Base-by-base conservation (phyloP, 2,113 vertebrate species). In the Choloepus hoffmanni region DNA sequence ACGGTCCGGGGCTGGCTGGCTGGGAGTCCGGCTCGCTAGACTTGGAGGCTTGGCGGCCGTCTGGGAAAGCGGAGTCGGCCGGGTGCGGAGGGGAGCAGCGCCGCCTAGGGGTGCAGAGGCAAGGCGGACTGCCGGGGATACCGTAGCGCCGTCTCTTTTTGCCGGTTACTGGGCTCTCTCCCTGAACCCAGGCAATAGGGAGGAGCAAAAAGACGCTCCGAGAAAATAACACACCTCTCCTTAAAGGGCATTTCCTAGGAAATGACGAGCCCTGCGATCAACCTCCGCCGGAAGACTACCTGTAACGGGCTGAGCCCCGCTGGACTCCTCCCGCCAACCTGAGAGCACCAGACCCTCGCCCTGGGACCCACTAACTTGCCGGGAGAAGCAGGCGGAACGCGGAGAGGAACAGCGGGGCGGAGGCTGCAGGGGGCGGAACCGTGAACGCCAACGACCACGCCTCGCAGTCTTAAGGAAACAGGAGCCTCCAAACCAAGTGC, bases 101-200 rank as follows among this genome's bases (percentile, higher is more conserved):
- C 97, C 98, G 97, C 97, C 93, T 97, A 97, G 94, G 79, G 97
- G 95, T 83, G 81, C 23, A 43, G 53, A 23, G 40, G 4, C n/a
- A 21, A 14, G 63, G 36, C 0, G 3, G 65, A 36, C 14, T 0
- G 65, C 78, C 65, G 0, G 1, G 7, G 62, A 9, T 0, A 4
- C 4, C 13, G 60, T 21, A 16, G 65, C 8, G 18, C 65, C 0
- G 2, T 16, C 78, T 43, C 73, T 5, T 0, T 5, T 3, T 21
- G 4, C 53, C 0, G n/a, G 16, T 0, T 0, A 21, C 43, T 0
- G 26, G 26, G 26, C 23, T 24, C 36, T 67, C 24, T 26, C 72
- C 43, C 33, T 0, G 0, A 0, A 16, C 43, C 26, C 62, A 0
- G 7, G 36, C 55, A 0, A 4, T 26, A 11, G 77, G 1, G 65